These are phyloP conservation scores for Campylomormyrus numenius DNA, from an alignment of 2,113 vertebrate species.

Conservation along the genomic window DNA sequence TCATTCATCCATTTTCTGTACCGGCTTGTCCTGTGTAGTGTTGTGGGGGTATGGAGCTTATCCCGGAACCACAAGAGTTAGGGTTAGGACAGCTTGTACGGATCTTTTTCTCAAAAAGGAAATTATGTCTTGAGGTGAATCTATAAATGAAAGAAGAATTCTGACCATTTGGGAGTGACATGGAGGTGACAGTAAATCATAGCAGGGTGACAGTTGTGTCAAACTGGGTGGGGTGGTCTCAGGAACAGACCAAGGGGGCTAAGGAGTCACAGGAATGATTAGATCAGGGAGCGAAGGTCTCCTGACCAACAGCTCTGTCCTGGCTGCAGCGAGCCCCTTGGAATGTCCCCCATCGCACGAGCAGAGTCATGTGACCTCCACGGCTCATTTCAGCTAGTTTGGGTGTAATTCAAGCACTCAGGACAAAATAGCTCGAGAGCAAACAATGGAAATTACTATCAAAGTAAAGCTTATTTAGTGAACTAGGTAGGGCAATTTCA, in stretches of 20 bases:
- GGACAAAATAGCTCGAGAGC: background rate
- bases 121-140: background rate
- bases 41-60: background rate
- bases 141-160: background rate
- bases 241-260: background rate
- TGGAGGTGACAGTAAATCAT: background rate
- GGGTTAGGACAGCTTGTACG: background rate
- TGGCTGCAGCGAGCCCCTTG: slow-evolving; percentile 14
- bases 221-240: slow-evolving; percentile 15
- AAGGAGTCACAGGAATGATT: background rate
- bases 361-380: background rate
- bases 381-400: background rate
- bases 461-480: background rate
- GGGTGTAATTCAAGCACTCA: background rate
- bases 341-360: background rate
- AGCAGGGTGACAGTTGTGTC: background rate
- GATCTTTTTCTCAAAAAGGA: background rate
- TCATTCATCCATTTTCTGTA: background rate
- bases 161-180: background rate
- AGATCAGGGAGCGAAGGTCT: background rate
- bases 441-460: background rate
- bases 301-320: background rate
- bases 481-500: background rate
- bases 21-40: background rate
- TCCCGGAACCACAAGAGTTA: background rate